These are phyloP conservation scores for Ladona fulva DNA, from an alignment of 1,140 invertebrate species.

Conservation along the genomic window DNA sequence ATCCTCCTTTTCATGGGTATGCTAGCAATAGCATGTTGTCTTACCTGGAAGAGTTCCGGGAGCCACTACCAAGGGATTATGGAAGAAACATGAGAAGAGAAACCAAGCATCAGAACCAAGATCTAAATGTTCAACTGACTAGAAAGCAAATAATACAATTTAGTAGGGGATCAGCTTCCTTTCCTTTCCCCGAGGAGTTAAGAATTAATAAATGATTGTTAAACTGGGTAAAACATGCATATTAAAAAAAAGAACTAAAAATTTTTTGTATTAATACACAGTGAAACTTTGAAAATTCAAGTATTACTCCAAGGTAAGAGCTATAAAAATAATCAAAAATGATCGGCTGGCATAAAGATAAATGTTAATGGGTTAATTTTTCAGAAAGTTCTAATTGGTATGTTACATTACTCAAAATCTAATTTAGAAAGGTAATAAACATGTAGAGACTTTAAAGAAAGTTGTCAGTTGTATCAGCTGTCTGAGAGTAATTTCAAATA, in stretches of 20 bases:
- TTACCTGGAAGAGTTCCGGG: constrained; percentile 19
- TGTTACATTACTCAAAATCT: too few species aligned
- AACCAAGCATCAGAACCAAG: constrained; percentile 17
- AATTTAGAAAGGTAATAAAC: too few species aligned
- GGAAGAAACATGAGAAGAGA: constrained; percentile 18
- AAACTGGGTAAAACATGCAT: not conserved
- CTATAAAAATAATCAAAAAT: too few species aligned
- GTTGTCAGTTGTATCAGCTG: too few species aligned
- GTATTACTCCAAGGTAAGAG: too few species aligned
- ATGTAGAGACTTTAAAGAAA: too few species aligned
- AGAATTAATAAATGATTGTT: not conserved
- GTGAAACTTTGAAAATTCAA: not conserved
- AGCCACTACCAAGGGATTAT: constrained; percentile 17
- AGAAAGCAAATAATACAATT: constrained; percentile 15
- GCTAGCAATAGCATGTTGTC: constrained; percentile 4
- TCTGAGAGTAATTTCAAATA: too few species aligned
- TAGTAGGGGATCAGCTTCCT: constrained; percentile 2
- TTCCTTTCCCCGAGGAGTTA: not conserved
- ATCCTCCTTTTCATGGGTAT: not conserved
- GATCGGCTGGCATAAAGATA: too few species aligned
- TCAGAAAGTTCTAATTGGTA: too few species aligned
- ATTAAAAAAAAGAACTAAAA: not conserved
- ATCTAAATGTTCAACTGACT: constrained; percentile 11
- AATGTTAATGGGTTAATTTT: too few species aligned
- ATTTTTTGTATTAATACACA: not conserved